Evolutionary conservation across 2,797 vertebrate species (phyloP), one percentile per base, ranked within the genome.

Genomic region (Sarcophilus harrisii): DNA sequence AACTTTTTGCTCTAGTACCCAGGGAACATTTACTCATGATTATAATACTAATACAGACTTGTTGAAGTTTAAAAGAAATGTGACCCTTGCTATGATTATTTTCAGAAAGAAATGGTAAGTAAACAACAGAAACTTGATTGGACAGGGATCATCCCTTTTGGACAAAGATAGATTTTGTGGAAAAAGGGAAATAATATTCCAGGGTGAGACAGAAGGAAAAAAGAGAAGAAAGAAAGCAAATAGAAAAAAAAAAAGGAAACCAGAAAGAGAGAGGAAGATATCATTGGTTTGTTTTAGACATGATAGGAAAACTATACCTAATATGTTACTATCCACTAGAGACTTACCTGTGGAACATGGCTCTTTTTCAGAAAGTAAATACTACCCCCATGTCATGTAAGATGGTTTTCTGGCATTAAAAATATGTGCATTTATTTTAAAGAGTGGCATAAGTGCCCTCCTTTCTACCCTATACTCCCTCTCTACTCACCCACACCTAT

Each of bases 1-100:
- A 89, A 91, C 52, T 94, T 58, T 96, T 28, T 58, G 92, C 29
- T 93, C 60, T 28, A 32, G 91, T 60, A 91, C 59, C 28, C 93
- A 94, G 45, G 57, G 94, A 57, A 92, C 57, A 92, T 2, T 5
- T 90, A 14, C 4, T 90, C 90, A 93, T 45, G 57, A n/a, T 90
- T 96, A 58, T 93, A 92, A 96, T 96, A 95, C 55, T 57, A 91
- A 81, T 73, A 94, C 57, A 95, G 92, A 58, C 93, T 96, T 90
- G 45, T 92, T 66, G 59, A 92, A 95, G 57, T 94, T 28, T 92
- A 29, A 58, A 92, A 62, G 52, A 93, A 95, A 93, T 18, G 55
- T 96, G 66, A 95, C 57, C 38, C 32, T 94, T 81, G 32, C 90
- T 49, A 5, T 93, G 60, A 30, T 6, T 92, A 54, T 93, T 97